phyloP scores from a whole-genome alignment of 2,888 invertebrate species.

The Beris morrisii region DNA sequence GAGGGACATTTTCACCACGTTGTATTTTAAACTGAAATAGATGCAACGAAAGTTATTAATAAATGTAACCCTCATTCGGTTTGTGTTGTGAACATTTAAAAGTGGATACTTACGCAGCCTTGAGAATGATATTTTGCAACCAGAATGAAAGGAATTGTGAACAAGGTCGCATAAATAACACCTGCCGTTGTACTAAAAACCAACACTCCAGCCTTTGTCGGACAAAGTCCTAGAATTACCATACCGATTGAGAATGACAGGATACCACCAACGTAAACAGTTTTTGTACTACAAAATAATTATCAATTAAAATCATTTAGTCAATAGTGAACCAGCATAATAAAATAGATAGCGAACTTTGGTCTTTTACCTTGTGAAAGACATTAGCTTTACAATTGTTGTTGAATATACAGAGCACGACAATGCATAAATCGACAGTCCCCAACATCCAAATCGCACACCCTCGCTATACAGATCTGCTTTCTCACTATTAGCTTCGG shows the following conservation, averaged over 20 bases:
- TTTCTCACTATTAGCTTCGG: not conserved
- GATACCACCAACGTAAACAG: slow-evolving; percentile 54
- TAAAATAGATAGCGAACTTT: not conserved
- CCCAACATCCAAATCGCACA: slow-evolving; percentile 56
- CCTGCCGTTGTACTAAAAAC: slow-evolving; percentile 55
- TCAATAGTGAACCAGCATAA: not conserved
- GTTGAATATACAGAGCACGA: slow-evolving; percentile 56
- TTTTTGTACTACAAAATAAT: slow-evolving; percentile 45
- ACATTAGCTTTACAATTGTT: slow-evolving; percentile 52
- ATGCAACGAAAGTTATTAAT: slow-evolving; percentile 9
- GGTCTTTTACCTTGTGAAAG: slow-evolving; percentile 1
- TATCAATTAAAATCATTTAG: not conserved
- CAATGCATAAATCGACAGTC: slow-evolving; percentile 56
- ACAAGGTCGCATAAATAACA: slow-evolving; percentile 55
- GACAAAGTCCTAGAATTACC: slow-evolving; percentile 54
- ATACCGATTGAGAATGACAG: slow-evolving; percentile 54
- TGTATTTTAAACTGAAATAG: slow-evolving; percentile 49
- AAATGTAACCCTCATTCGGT: not conserved
- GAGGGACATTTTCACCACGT: slow-evolving; percentile 51
- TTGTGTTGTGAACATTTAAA: not conserved
- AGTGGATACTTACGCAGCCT: slow-evolving; percentile 50
- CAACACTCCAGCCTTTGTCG: slow-evolving; percentile 53
- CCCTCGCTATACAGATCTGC: slow-evolving; percentile 51
- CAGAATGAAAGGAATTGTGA: slow-evolving; percentile 56
- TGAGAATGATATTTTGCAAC: slow-evolving; percentile 56